These are phyloP conservation scores for Pogonomyrmex barbatus DNA, from an alignment of 1,140 invertebrate species.

Conservation along the genomic window DNA sequence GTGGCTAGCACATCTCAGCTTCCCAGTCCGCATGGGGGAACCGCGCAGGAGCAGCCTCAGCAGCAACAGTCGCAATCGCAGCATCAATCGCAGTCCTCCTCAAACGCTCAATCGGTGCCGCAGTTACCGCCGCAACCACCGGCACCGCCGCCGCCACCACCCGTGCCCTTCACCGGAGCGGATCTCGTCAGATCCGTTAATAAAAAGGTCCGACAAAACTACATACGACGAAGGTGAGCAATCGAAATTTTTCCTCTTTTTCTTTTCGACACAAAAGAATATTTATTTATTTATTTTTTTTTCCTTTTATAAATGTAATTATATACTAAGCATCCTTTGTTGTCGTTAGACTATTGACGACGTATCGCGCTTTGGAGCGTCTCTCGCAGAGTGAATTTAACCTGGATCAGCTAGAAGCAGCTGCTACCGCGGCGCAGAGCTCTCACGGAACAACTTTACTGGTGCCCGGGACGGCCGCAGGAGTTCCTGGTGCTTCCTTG, in stretches of 20 bases:
- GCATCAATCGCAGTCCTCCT: conserved; percentile 46
- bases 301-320: background rate
- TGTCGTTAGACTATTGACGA: conserved; percentile 89
- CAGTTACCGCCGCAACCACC: conserved; percentile 85
- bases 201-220: conserved; percentile 90
- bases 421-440: conserved; percentile 83
- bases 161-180: conserved; percentile 89
- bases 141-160: conserved; percentile 84
- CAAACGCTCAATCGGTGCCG: conserved; percentile 46
- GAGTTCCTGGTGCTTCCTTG: conserved; percentile 66
- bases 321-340: background rate
- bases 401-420: conserved; percentile 90
- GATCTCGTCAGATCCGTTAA: conserved; percentile 93
- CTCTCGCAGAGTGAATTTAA: conserved; percentile 94
- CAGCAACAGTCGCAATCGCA: conserved; percentile 28
- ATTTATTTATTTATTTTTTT: background rate
- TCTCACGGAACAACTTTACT: conserved; percentile 85
- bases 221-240: conserved; percentile 82
- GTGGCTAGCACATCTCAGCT: conserved; percentile 90
- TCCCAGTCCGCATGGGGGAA: conserved; percentile 90
- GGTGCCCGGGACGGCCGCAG: conserved; percentile 85
- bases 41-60: conserved; percentile 80
- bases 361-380: conserved; percentile 92
- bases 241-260: background rate
- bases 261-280: background rate